Evolutionary conservation across 1,140 invertebrate genomes (phyloP).

Genomic region (Bradynema listronoti): DNA sequence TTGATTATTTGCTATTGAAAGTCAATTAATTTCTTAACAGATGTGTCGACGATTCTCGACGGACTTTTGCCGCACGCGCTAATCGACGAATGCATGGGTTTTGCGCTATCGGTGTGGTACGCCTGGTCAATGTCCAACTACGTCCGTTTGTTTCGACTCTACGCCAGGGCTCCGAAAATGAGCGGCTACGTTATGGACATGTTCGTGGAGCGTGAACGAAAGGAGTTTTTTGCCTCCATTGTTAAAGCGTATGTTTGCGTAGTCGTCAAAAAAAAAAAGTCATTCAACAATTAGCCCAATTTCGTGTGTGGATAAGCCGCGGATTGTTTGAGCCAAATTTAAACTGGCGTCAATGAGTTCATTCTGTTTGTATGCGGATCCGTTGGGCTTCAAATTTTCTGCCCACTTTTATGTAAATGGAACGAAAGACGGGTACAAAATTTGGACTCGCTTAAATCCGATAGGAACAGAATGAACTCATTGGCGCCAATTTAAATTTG

Average conservation of each 20-base stretch:
- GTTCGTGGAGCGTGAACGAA: conserved; percentile 86
- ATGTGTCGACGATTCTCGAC: conserved; percentile 81
- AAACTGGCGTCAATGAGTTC: no score
- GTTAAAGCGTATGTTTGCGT: conserved; percentile 98
- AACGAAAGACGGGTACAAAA: no score
- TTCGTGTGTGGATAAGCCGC: no score
- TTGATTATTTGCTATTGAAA: conserved; percentile 1
- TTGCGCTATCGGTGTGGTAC: conserved; percentile 66
- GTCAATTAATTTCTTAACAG: conserved; percentile 63
- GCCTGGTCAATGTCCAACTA: conserved; percentile 86
- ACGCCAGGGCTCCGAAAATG: conserved; percentile 78
- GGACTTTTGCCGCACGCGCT: conserved; percentile 72
- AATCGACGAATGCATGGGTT: conserved; percentile 73
- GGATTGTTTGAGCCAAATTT: no score
- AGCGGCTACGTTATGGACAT: conserved; percentile 88
- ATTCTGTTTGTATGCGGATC: no score
- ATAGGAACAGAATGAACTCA: no score
- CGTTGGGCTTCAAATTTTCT: no score
- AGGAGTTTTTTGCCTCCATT: conserved; percentile 77
- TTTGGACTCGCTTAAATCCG: no score
- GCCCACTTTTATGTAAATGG: no score
- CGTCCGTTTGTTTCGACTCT: conserved; percentile 81
- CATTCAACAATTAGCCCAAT: no score
- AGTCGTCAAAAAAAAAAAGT: no score
- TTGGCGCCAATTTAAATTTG: no score